Evolutionary conservation across 2,888 invertebrate species (phyloP).

Genomic region (Amphipoea lucens): DNA sequence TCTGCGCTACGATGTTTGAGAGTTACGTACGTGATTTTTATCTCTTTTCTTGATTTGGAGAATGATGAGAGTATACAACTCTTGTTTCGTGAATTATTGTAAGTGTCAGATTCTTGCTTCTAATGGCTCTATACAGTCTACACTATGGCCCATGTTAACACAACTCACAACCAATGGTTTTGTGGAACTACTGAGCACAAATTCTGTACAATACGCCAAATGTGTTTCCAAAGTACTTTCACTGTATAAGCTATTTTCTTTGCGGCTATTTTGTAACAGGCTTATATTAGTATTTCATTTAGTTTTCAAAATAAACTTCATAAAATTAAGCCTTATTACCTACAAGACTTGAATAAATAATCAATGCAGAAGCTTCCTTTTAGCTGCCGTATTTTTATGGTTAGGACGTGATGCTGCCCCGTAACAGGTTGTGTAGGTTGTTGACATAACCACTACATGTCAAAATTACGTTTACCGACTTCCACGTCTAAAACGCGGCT

Average conservation of each 20-base stretch:
- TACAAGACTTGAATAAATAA: background rate
- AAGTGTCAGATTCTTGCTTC: background rate
- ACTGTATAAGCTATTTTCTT: background rate
- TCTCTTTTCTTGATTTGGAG: constrained; percentile 44
- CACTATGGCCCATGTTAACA: too few species aligned
- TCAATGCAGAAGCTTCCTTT: background rate
- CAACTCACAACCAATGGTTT: background rate
- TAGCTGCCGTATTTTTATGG: background rate
- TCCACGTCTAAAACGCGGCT: background rate
- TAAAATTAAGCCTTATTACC: background rate
- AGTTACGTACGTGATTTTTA: constrained; percentile 60
- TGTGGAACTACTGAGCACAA: background rate
- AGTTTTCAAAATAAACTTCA: background rate
- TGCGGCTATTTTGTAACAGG: background rate
- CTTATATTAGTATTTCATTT: too few species aligned
- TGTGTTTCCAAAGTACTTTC: background rate
- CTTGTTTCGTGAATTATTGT: constrained; percentile 24
- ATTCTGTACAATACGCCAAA: background rate
- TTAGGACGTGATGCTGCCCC: background rate
- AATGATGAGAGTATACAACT: constrained; percentile 22
- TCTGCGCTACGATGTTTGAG: constrained; percentile 55
- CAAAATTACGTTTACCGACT: background rate
- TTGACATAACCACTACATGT: background rate
- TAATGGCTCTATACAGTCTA: background rate
- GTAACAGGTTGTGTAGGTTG: background rate